Base-by-base conservation (phyloP, 92 coral and sea anemone species). In the Hydrozoanthus gracilis region DNA sequence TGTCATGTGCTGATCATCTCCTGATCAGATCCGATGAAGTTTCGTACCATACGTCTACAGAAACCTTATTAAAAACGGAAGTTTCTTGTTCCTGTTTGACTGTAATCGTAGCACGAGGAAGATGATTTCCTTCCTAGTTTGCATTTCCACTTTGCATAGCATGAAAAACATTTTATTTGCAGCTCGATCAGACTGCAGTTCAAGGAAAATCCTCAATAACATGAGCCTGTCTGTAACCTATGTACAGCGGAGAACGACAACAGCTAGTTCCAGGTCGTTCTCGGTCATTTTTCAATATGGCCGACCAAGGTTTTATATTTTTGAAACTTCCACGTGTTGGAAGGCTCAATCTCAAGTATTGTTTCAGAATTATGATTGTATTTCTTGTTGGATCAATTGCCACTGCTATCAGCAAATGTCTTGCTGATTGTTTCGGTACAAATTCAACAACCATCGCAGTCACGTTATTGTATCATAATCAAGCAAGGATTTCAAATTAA, bases 341-440 rank as follows among this genome's bases (percentile, higher is more conserved):
- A 66, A 66, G 71, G 71, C 71, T 66, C 71, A 66, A 66, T 66
- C 71, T 66, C 71, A 66, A 66, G 71, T 66, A 66, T 66, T 66
- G 71, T 66, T 66, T 66, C 64, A 56, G 71, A 66, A 66, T 66
- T 66, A 66, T 66, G 71, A 66, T n/a, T 66, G 71, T 66, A 66
- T 66, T 66, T 66, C 71, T n/a, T n/a, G 71, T 66, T 66, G 71
- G 71, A 66, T 66, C 73, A 68, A 68, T 68, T 68, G 73, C 73
- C 46, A 68, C 73, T 68, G 73, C 73, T 68, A 68, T 68, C 73
- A 68, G 73, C 73, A 68, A 68, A 17, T 68, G 73, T 68, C 73
- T 68, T 68, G 73, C 73, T 68, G 73, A 35, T 68, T 68, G 73
- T 8, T 68, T 68, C 73, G 73, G 73, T 68, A 68, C 73, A 68